A percentile compares a stretch with the other conserved stretches of the same genome.
phyloP scores from a whole-genome alignment of 2,113 vertebrate genomes.

The Hippocampus barbouri region DNA sequence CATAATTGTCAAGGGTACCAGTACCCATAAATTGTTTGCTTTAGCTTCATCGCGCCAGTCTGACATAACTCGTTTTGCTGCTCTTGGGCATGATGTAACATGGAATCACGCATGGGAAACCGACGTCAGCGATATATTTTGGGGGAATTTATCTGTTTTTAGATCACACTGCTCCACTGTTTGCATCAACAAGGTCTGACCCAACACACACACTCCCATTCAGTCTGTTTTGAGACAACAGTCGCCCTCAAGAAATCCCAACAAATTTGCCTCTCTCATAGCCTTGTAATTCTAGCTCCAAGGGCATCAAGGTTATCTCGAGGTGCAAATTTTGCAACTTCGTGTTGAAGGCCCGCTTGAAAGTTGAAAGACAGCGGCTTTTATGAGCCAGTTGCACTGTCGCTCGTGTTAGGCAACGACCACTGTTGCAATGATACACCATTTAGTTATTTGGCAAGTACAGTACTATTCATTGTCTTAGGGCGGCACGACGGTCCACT shows the following conservation, averaged over 20 bases:
- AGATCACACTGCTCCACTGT: constrained; percentile 24
- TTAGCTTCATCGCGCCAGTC: neutral
- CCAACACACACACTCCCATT: neutral
- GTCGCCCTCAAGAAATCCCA: neutral
- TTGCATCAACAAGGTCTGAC: constrained; percentile 28
- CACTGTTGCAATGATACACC: neutral
- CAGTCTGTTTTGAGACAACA: neutral
- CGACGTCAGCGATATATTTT: too few species aligned
- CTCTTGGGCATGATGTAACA: neutral
- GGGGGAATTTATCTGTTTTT: constrained; percentile 30
- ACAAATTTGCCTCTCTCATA: neutral
- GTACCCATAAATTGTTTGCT: neutral
- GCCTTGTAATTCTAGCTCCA: neutral
- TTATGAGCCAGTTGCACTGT: neutral
- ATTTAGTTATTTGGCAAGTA: too few species aligned
- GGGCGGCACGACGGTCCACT: too few species aligned
- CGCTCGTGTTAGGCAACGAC: too few species aligned
- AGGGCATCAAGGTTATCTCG: neutral
- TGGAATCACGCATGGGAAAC: neutral
- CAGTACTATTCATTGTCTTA: too few species aligned
- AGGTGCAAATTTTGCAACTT: neutral
- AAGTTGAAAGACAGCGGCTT: neutral
- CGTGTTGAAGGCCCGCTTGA: neutral
- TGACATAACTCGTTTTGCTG: constrained; percentile 3
- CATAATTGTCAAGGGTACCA: neutral